A percentile compares a stretch with the other conserved stretches of the same genome.
Conservation (phyloP, 1,140 invertebrate species). For the Stegodyphus dumicola region DNA sequence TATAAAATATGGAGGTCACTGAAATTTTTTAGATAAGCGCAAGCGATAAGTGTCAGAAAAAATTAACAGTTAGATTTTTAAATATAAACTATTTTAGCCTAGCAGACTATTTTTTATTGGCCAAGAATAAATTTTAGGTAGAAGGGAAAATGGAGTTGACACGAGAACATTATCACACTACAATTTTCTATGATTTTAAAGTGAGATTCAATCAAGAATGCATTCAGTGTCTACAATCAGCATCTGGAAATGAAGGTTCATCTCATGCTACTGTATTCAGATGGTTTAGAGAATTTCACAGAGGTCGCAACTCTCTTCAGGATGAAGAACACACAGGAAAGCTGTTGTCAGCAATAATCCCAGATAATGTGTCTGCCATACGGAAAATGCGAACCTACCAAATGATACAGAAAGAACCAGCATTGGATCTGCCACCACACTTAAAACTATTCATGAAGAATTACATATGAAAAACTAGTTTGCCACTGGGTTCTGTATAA, state of each 20-base stretch:
- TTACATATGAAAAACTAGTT: conserved; percentile 5
- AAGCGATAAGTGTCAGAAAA: too few relatives aligned
- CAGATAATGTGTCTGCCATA: not conserved
- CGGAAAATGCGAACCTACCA: not conserved
- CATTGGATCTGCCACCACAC: not conserved
- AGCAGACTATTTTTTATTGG: conserved; percentile 13
- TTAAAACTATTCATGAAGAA: conserved; percentile 10
- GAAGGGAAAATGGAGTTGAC: conserved; percentile 19
- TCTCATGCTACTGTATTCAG: conserved; percentile 16
- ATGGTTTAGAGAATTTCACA: conserved; percentile 22
- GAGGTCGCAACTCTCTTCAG: conserved; percentile 3
- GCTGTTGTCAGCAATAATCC: not conserved
- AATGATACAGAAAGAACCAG: conserved; percentile 18
- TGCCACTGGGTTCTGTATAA: not conserved
- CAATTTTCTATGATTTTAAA: conserved; percentile 16
- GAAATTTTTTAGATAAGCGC: too few relatives aligned
- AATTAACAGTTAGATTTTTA: conserved; percentile 28
- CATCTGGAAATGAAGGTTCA: conserved; percentile 3
- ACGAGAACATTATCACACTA: not conserved
- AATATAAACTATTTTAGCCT: conserved; percentile 11
- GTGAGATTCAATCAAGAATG: conserved; percentile 10
- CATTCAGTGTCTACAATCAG: conserved; percentile 1
- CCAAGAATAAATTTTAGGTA: conserved; percentile 23
- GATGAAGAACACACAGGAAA: conserved; percentile 10
- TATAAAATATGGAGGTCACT: too few relatives aligned